Percentiles rank a stretch among this genome's conserved stretches.
Conservation (phyloP, 1,140 invertebrate genomes). For the Drosophila pectinifera region DNA sequence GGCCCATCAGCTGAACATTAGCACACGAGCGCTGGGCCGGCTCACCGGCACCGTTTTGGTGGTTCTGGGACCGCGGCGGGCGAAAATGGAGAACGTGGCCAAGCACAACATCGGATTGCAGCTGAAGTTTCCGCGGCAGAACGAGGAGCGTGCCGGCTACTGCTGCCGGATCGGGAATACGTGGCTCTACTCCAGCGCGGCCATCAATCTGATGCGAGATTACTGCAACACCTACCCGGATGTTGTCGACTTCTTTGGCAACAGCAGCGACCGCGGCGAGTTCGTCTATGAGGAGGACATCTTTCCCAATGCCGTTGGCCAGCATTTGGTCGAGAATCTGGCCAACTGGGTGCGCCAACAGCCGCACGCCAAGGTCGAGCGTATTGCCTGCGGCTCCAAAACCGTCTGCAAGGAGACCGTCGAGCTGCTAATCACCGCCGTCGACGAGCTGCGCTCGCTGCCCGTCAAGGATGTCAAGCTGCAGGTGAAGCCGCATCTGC, state of each 20-base stretch:
- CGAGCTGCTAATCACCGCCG: slow-evolving; percentile 86
- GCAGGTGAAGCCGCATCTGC: slow-evolving; percentile 91
- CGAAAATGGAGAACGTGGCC: slow-evolving; percentile 83
- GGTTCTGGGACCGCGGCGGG: slow-evolving; percentile 83
- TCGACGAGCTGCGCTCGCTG: slow-evolving; percentile 86
- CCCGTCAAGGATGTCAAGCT: slow-evolving; percentile 88
- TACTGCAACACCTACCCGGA: slow-evolving; percentile 91
- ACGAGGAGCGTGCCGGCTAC: slow-evolving; percentile 91
- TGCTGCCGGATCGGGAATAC: slow-evolving; percentile 89
- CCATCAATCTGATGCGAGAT: slow-evolving; percentile 87
- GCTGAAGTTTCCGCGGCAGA: slow-evolving; percentile 93
- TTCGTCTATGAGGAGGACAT: slow-evolving; percentile 88
- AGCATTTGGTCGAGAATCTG: slow-evolving; percentile 87
- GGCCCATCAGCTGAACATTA: slow-evolving; percentile 85
- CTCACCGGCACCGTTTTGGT: slow-evolving; percentile 94
- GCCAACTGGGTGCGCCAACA: slow-evolving; percentile 90
- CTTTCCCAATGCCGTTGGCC: slow-evolving; percentile 85
- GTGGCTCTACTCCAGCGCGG: slow-evolving; percentile 94
- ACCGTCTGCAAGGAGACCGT: slow-evolving; percentile 90
- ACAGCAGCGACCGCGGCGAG: slow-evolving; percentile 85
- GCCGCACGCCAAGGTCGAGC: slow-evolving; percentile 87
- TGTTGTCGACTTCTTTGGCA: slow-evolving; percentile 88
- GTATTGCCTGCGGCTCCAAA: slow-evolving; percentile 88
- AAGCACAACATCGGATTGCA: slow-evolving; percentile 95
- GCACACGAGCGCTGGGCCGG: slow-evolving; percentile 90